Percentiles rank a stretch among this genome's conserved stretches.
Conservation (phyloP, 1,140 invertebrate species). For the Brachionus paranguensis region DNA sequence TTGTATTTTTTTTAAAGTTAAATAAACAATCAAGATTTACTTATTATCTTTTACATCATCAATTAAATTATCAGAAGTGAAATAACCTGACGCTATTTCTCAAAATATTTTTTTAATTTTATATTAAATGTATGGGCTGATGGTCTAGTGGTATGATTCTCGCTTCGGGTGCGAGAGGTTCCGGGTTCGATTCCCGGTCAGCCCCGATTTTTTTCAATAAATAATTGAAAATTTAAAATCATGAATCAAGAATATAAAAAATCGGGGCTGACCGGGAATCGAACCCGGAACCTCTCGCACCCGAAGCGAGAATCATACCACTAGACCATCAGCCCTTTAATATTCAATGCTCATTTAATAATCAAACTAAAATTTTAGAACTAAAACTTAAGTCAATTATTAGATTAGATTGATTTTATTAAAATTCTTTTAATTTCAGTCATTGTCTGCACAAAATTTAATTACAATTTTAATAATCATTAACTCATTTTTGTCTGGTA, state of each 20-base stretch:
- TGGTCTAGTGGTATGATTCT: neutral
- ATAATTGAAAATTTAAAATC: too few species aligned
- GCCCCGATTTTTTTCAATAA: neutral
- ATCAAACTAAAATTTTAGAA: too few species aligned
- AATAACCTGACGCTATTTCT: too few species aligned
- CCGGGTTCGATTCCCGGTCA: conserved; percentile 4
- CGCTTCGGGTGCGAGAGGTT: conserved; percentile 2
- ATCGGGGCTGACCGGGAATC: neutral
- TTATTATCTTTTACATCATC: too few species aligned
- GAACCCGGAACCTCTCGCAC: neutral
- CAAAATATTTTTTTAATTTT: neutral
- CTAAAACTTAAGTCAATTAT: too few species aligned
- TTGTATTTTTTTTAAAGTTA: too few species aligned
- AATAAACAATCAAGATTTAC: too few species aligned
- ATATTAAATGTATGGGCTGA: neutral
- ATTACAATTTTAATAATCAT: too few species aligned
- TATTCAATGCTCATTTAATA: neutral
- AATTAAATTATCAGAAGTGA: too few species aligned
- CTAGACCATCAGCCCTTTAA: conserved; percentile 21
- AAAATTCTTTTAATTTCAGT: neutral
- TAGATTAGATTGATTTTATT: too few species aligned
- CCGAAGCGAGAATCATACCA: conserved; percentile 24
- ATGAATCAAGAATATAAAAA: too few species aligned
- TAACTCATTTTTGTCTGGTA: too few species aligned
- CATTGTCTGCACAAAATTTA: neutral